phyloP scores from a whole-genome alignment of 2,888 invertebrate species.

The Caenorhabditis auriculariae region DNA sequence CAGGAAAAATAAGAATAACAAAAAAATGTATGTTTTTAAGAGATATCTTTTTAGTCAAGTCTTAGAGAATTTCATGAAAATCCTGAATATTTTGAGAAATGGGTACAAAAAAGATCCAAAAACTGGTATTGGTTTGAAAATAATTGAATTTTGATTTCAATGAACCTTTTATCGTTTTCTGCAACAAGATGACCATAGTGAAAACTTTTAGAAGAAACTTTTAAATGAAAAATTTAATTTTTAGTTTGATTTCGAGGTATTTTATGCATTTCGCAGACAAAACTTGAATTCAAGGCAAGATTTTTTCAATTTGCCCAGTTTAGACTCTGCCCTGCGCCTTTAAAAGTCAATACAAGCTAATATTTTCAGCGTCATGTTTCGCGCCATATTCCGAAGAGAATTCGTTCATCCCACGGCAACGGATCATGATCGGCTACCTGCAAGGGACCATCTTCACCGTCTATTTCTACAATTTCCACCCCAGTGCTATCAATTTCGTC shows the following conservation, averaged over 20 bases:
- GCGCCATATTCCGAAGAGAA: conserved; percentile 9
- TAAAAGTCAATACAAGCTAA: too few species aligned
- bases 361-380: not conserved
- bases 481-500: too few species aligned
- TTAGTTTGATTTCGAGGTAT: too few species aligned
- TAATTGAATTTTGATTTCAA: too few species aligned
- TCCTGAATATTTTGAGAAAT: not conserved
- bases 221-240: too few species aligned
- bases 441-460: conserved; percentile 38
- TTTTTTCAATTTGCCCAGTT: not conserved
- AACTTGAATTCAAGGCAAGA: not conserved
- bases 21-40: too few species aligned
- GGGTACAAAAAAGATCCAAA: not conserved
- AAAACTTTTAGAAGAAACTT: too few species aligned
- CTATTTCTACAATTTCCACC: conserved; percentile 37
- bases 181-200: too few species aligned
- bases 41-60: not conserved
- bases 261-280: not conserved
- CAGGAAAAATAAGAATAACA: too few species aligned
- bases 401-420: conserved; percentile 46
- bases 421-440: conserved; percentile 39
- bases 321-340: too few species aligned
- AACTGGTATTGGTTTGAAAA: too few species aligned
- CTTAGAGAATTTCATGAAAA: not conserved
- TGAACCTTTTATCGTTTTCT: too few species aligned